Evolutionary conservation across 2,888 invertebrate genomes (phyloP).

Genomic region (Mechanitis mazaeus): DNA sequence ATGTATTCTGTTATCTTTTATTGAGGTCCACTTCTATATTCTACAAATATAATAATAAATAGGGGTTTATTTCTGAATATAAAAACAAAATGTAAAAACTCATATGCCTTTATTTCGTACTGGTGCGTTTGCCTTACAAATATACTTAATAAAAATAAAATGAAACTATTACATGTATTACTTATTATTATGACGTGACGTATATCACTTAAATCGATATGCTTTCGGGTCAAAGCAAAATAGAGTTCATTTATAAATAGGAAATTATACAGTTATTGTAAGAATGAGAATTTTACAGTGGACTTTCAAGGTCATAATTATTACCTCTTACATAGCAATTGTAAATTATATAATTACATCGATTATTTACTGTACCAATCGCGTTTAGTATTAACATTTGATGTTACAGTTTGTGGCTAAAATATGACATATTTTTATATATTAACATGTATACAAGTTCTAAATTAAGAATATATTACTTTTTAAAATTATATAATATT

Average conservation of each 20-base stretch:
- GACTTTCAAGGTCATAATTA: constrained; percentile 23
- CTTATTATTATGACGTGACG: constrained; percentile 50
- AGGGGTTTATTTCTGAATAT: constrained; percentile 1
- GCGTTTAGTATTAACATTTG: not conserved
- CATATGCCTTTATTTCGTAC: constrained; percentile 76
- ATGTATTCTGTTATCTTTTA: no score
- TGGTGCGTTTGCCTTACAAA: constrained; percentile 74
- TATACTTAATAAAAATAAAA: constrained; percentile 58
- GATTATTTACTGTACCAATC: constrained; percentile 1
- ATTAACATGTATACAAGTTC: not conserved
- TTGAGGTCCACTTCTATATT: constrained; percentile 6
- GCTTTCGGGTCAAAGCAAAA: constrained; percentile 58
- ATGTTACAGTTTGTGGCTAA: not conserved
- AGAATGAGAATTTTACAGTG: constrained; percentile 29
- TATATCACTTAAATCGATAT: constrained; percentile 66
- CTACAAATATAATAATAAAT: not conserved
- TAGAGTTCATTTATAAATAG: constrained; percentile 45
- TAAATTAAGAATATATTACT: constrained; percentile 3
- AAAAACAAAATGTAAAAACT: constrained; percentile 52
- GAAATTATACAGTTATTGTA: constrained; percentile 29
- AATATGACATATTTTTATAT: not conserved
- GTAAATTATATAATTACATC: constrained; percentile 4
- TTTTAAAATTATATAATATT: constrained; percentile 7
- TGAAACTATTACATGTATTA: constrained; percentile 49
- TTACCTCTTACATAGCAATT: not conserved